phyloP scores from a whole-genome alignment of 2,113 vertebrate species.

The Sylvia atricapilla region DNA sequence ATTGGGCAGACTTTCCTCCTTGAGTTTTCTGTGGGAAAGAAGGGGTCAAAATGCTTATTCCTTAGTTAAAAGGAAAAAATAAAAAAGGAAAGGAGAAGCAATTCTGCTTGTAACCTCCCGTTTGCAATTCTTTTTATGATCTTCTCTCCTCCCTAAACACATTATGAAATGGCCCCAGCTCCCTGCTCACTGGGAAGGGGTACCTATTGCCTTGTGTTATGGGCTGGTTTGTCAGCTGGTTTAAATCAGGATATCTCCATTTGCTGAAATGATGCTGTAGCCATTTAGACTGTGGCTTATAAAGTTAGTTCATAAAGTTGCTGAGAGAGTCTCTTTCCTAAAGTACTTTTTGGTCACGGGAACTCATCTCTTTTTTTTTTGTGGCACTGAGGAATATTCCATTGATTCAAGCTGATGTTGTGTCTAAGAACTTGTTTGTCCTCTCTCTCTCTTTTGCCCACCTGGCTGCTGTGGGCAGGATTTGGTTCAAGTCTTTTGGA shows the following conservation, averaged over 20 bases:
- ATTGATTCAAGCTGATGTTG: background rate
- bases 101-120: background rate
- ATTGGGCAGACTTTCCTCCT: background rate
- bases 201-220: background rate
- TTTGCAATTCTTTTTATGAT: conserved; percentile 36
- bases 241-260: conserved; percentile 29
- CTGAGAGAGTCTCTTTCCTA: background rate
- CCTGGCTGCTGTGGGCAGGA: background rate
- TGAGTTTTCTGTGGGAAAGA: background rate
- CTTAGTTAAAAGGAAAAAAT: background rate
- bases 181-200: background rate
- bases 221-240: conserved; percentile 28
- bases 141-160: conserved; percentile 15
- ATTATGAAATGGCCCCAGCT: conserved; percentile 1
- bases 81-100: background rate
- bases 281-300: background rate
- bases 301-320: conserved; percentile 41
- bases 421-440: background rate
- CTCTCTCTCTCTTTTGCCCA: background rate
- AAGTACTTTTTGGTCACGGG: background rate
- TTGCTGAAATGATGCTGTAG: background rate
- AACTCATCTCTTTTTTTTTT: background rate
- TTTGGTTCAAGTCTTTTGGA: background rate
- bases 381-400: background rate
- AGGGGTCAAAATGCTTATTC: background rate